Percentiles rank a stretch among this genome's conserved stretches.
Evolutionary conservation across 2,888 invertebrate genomes (phyloP).

Genomic region (Operophtera brumata): DNA sequence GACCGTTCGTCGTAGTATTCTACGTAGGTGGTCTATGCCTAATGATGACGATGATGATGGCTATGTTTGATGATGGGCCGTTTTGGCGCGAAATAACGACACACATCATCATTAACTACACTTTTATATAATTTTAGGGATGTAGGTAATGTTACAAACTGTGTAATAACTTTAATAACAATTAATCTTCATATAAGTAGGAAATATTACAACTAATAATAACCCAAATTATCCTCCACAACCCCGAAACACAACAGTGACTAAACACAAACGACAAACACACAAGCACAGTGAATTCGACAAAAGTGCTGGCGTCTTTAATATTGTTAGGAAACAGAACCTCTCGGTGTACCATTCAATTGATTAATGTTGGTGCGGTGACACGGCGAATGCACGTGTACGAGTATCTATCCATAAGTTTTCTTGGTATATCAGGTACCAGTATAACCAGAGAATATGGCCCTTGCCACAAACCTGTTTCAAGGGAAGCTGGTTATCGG

Average conservation of each 20-base stretch:
- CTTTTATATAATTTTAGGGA: too few species aligned
- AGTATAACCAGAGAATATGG: conserved; percentile 27
- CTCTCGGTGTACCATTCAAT: conserved; percentile 67
- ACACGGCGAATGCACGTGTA: conserved; percentile 57
- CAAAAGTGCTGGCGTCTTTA: conserved; percentile 57
- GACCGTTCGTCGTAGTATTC: too few species aligned
- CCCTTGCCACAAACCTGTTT: background rate
- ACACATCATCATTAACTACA: too few species aligned
- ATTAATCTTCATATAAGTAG: too few species aligned
- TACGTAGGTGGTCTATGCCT: too few species aligned
- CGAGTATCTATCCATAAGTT: conserved; percentile 35
- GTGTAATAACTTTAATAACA: too few species aligned
- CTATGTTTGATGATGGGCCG: too few species aligned
- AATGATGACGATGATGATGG: too few species aligned
- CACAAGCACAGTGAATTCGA: conserved; percentile 39
- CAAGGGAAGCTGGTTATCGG: background rate
- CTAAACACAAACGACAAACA: conserved; percentile 42
- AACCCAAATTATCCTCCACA: background rate
- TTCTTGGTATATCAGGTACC: conserved; percentile 34
- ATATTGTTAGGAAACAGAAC: conserved; percentile 63
- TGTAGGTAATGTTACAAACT: too few species aligned
- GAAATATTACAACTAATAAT: too few species aligned
- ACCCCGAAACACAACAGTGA: conserved; percentile 36
- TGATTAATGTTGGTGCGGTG: conserved; percentile 71
- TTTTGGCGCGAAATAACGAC: too few species aligned